phyloP scores from a whole-genome alignment of 2,113 vertebrate species.

The Phasianus colchicus region DNA sequence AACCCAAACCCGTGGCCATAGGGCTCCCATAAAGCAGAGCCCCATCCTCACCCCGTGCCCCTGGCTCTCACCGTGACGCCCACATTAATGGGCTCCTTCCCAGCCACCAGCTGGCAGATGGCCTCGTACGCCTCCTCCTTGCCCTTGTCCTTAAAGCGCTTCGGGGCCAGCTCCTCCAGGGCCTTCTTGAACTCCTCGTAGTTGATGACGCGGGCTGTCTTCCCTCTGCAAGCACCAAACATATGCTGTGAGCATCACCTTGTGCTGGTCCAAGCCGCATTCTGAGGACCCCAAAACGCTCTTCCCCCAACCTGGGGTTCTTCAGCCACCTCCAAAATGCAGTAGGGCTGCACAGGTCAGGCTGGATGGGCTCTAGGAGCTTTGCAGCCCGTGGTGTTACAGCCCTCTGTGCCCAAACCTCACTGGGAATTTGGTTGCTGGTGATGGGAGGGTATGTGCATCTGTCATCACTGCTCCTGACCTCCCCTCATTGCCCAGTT shows the following conservation, averaged over 20 bases:
- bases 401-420: not conserved
- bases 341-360: accelerated
- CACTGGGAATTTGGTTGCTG: not conserved
- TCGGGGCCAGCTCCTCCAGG: constrained; percentile 88
- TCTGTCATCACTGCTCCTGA: not conserved
- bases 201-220: constrained; percentile 90
- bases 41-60: accelerated
- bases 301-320: accelerated
- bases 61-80: constrained; percentile 89
- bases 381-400: not conserved
- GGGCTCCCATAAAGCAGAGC: not conserved
- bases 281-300: accelerated
- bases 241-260: accelerated
- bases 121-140: constrained; percentile 88
- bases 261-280: accelerated
- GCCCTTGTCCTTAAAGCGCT: constrained; percentile 92
- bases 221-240: constrained; percentile 79
- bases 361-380: not conserved
- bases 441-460: not conserved
- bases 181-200: constrained; percentile 92
- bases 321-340: accelerated
- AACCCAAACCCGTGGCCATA: not conserved
- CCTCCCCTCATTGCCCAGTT: not conserved
- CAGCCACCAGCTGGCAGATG: constrained; percentile 88
- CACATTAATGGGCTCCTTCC: constrained; percentile 86